Evolutionary conservation across 2,113 vertebrate genomes (phyloP).

Genomic region (Tachycineta bicolor): DNA sequence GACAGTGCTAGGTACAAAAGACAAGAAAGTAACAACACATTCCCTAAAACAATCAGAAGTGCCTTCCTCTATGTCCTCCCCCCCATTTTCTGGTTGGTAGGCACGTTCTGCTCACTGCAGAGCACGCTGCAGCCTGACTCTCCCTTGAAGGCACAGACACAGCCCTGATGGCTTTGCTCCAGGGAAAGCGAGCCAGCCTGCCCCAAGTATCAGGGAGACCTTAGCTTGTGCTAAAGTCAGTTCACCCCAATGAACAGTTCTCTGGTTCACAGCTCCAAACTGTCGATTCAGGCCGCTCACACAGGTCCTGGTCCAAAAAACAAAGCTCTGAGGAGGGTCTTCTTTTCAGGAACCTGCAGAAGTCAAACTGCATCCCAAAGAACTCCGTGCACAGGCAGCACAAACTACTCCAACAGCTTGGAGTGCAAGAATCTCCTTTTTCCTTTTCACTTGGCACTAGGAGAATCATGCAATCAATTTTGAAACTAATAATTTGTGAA

Average conservation of each 20-base stretch:
- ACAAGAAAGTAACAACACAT: not conserved
- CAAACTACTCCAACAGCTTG: not conserved
- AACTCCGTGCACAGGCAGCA: not conserved
- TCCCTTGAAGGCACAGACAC: not conserved
- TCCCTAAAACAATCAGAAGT: not conserved
- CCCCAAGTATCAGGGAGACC: fast-evolving
- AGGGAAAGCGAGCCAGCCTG: fast-evolving
- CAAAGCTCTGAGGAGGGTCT: not conserved
- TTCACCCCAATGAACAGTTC: fast-evolving
- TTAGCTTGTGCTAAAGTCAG: not conserved
- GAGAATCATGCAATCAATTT: not conserved
- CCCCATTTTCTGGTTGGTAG: not conserved
- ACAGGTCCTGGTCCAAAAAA: not conserved
- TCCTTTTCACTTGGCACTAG: not conserved
- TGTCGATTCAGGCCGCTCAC: not conserved
- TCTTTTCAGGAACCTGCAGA: not conserved
- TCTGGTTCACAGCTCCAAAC: not conserved
- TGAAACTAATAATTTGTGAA: not conserved
- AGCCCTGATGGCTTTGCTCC: not conserved
- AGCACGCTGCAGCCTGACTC: fast-evolving
- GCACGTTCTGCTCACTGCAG: fast-evolving
- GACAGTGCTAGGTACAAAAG: not conserved
- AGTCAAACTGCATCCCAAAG: no score
- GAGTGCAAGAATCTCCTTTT: not conserved
- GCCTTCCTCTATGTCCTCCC: not conserved